Conservation (phyloP, 2,888 invertebrate genomes). For the Cryptocephalus primarius region DNA sequence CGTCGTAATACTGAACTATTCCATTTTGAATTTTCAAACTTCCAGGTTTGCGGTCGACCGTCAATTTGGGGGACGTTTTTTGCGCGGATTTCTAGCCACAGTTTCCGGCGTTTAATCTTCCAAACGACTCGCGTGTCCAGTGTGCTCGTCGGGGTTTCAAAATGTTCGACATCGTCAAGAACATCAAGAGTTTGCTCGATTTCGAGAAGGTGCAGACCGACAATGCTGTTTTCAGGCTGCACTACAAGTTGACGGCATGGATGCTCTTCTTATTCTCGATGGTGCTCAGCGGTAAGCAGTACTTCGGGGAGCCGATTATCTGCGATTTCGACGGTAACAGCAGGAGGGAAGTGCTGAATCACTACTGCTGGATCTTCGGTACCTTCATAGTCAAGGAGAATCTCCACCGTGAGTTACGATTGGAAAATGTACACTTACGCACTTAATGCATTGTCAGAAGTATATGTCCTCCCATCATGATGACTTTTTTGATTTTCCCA, state of each 20-base stretch:
- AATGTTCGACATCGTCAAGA: slow-evolving; percentile 58
- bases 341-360: slow-evolving; percentile 52
- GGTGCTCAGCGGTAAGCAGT: slow-evolving; percentile 69
- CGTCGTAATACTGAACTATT: too few species aligned
- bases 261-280: slow-evolving; percentile 62
- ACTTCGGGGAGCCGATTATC: slow-evolving; percentile 76
- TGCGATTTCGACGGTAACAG: slow-evolving; percentile 47
- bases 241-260: slow-evolving; percentile 62
- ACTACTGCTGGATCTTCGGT: slow-evolving; percentile 71
- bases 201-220: slow-evolving; percentile 59
- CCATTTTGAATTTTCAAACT: too few species aligned
- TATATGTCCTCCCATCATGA: not conserved
- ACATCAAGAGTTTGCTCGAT: slow-evolving; percentile 56
- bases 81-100: too few species aligned
- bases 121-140: too few species aligned
- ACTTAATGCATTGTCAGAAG: not conserved
- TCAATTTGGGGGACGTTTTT: too few species aligned
- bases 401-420: slow-evolving; percentile 30
- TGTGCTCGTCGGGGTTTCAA: slow-evolving; percentile 1
- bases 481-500: too few species aligned
- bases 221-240: slow-evolving; percentile 63
- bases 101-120: too few species aligned
- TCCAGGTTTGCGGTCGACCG: too few species aligned
- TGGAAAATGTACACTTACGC: slow-evolving; percentile 6
- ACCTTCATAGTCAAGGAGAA: slow-evolving; percentile 50